phyloP scores from a whole-genome alignment of 2,888 invertebrate genomes.

The Temnothorax ravouxi region DNA sequence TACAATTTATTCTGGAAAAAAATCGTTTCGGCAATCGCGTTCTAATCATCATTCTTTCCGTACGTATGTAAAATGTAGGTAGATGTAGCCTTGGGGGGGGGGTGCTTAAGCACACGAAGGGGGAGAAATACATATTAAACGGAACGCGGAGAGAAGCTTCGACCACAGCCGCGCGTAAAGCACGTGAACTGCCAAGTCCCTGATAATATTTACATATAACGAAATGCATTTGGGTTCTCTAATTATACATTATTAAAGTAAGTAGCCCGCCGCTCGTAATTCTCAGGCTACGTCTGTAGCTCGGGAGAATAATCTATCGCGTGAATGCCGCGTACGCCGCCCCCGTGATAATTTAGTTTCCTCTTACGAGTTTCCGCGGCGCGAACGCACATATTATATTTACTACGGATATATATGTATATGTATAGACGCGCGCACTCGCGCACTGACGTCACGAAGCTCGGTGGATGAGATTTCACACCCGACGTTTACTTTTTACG shows the following conservation, averaged over 20 bases:
- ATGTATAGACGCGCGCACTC: not conserved
- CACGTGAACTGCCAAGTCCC: constrained; percentile 48
- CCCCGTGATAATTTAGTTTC: constrained; percentile 47
- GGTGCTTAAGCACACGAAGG: constrained; percentile 16
- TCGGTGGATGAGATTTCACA: constrained; percentile 60
- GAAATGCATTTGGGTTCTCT: constrained; percentile 53
- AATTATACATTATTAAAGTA: constrained; percentile 58
- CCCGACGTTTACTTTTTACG: constrained; percentile 60
- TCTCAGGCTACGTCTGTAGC: constrained; percentile 8
- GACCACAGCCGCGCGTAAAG: constrained; percentile 46
- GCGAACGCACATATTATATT: constrained; percentile 45
- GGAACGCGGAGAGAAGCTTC: constrained; percentile 17
- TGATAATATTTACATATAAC: constrained; percentile 58
- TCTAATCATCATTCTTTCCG: constrained; percentile 13
- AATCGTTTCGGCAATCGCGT: not conserved
- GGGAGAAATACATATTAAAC: constrained; percentile 29
- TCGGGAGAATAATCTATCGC: constrained; percentile 45
- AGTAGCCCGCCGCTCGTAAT: constrained; percentile 48
- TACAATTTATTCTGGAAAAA: not conserved
- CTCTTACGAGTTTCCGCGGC: constrained; percentile 8
- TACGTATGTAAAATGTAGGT: constrained; percentile 18
- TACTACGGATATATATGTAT: not conserved
- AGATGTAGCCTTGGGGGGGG: not conserved
- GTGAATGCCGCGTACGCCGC: constrained; percentile 13
- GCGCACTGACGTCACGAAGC: constrained; percentile 41